Base-by-base conservation (phyloP, 2,888 invertebrate species). In the Aspidiotus destructor region DNA sequence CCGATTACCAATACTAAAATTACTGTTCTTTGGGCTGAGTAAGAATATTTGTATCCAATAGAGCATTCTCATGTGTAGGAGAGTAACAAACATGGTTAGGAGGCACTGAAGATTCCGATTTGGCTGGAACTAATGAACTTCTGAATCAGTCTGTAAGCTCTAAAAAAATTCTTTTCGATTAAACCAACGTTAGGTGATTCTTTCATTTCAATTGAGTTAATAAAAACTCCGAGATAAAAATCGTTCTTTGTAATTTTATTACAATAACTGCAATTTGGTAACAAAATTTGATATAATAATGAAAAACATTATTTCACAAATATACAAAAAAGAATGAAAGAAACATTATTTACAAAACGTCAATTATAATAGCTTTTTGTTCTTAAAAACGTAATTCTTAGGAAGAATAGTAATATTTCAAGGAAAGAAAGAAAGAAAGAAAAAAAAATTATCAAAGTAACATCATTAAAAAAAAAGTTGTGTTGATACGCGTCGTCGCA, bases 191-290 rank as follows among this genome's bases (percentile, higher is more conserved):
- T 28, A 28, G 5, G 28, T 28, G 28, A 28, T 28, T 28, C 28
- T 28, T 28, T 28, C 5, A 5, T 28, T 28, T 28, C 5, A 5
- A 28, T 28, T 28, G 28, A 28, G 28, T 28, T 28, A 28, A 28
- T n/a, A 52, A 52, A 52, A 52, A 52, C 11, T 52, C 11, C 52
- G 15, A 15, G 15, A 6, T n/a, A 52, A 6, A 54, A 13, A 54
- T 9, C 15, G 17, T 54, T 17, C 15, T 54, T 54, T 54, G n/a
- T 13, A 54, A n/a, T n/a, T n/a, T 54, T 54, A 54, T 54, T 17
- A 54, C 55, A n/a, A 15, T 16, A 54, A 28, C 40, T 58, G 16
- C 40, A 58, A 58, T 58, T 58, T 58, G 58, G 58, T 58, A 58
- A 58, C 58, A 28, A 58, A 58, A 28, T 58, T 28, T 17, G 28